Evolutionary conservation across 2,797 vertebrate species (phyloP).

Genomic region (Centropyge bicolor): DNA sequence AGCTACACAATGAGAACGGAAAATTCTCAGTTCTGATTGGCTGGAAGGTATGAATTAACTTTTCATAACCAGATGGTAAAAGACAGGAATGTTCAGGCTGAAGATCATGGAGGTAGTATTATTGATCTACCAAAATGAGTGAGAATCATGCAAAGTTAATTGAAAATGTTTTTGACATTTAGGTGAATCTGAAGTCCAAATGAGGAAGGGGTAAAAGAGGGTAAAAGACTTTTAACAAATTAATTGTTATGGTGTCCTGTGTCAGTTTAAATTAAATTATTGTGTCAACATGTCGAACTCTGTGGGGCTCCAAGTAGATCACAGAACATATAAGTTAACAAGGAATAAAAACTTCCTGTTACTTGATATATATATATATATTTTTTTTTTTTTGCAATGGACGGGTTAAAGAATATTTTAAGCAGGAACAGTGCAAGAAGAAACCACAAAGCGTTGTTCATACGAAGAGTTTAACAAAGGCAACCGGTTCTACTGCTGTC

Average conservation of each 20-base stretch:
- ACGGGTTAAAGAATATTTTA: neutral
- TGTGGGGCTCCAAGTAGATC: neutral
- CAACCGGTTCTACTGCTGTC: slow-evolving; percentile 5
- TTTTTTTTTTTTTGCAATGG: neutral
- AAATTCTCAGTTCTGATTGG: neutral
- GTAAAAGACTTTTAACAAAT: neutral
- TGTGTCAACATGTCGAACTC: neutral
- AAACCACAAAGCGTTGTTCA: neutral
- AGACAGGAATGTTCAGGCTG: neutral
- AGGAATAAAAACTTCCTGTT: neutral
- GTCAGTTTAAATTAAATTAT: too few relatives aligned
- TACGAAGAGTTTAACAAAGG: neutral
- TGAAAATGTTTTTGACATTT: neutral
- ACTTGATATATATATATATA: too few relatives aligned
- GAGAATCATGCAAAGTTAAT: neutral
- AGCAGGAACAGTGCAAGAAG: neutral
- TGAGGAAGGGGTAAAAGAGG: neutral
- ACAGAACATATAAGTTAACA: neutral
- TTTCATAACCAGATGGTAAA: neutral
- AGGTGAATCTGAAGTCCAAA: neutral
- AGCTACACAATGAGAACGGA: neutral
- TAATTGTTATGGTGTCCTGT: too few relatives aligned
- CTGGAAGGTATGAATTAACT: neutral
- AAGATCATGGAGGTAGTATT: neutral
- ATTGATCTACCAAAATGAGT: too few relatives aligned